Percentiles rank a stretch among this genome's conserved stretches.
phyloP scores from a whole-genome alignment of 2,888 invertebrate genomes.

The Rhorus exstirpatorius region DNA sequence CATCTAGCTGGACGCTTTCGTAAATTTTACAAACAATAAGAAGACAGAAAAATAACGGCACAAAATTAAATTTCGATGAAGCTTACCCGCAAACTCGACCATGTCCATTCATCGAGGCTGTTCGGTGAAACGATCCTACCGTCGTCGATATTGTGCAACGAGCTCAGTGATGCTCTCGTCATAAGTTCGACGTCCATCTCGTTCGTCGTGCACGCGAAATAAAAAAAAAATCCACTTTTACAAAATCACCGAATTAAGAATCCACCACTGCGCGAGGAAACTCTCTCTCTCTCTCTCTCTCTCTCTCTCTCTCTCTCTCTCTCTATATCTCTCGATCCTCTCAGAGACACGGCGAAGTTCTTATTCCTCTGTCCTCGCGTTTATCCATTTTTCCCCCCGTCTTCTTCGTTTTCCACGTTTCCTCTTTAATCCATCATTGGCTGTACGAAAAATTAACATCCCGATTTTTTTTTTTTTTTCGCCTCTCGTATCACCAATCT shows the following conservation, averaged over 20 bases:
- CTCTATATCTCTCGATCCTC: neutral
- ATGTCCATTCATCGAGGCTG: constrained; percentile 89
- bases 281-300: too few relatives aligned
- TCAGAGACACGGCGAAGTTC: constrained; percentile 43
- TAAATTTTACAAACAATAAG: neutral
- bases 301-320: too few relatives aligned
- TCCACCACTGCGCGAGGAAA: too few relatives aligned
- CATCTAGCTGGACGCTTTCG: too few relatives aligned
- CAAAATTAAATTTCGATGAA: constrained; percentile 1
- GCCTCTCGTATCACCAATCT: too few relatives aligned
- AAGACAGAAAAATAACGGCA: neutral
- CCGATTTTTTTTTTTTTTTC: neutral
- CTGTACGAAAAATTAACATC: constrained; percentile 34
- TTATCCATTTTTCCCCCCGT: constrained; percentile 51
- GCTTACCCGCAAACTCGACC: constrained; percentile 89
- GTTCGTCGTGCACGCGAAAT: too few relatives aligned
- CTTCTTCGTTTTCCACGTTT: neutral
- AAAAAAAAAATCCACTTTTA: too few relatives aligned
- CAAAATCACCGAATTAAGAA: too few relatives aligned
- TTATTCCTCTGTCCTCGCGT: constrained; percentile 33
- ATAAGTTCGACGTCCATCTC: constrained; percentile 84
- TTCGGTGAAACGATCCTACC: constrained; percentile 87
- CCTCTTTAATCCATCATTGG: neutral
- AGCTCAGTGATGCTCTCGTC: constrained; percentile 87
- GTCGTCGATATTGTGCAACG: constrained; percentile 87